A percentile compares a stretch with the other conserved stretches of the same genome.
Conservation (phyloP, 2,797 vertebrate species). For the Catamblyrhynchus diadema region DNA sequence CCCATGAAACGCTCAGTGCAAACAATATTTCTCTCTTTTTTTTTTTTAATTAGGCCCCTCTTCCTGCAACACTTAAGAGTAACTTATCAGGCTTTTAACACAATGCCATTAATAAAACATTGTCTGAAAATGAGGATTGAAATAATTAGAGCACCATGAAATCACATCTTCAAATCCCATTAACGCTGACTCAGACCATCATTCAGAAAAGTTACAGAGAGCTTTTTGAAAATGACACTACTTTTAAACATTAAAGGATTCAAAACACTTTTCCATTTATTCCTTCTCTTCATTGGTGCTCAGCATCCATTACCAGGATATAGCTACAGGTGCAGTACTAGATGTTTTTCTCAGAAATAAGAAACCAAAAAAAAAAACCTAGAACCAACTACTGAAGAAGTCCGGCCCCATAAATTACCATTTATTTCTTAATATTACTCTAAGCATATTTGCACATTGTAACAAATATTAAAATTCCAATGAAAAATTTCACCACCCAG, state of each 20-base stretch:
- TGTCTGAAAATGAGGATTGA: slow-evolving; percentile 42
- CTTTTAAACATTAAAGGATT: neutral
- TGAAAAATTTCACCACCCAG: neutral
- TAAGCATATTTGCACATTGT: neutral
- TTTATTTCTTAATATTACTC: neutral
- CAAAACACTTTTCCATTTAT: neutral
- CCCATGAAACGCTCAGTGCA: neutral
- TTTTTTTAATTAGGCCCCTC: neutral
- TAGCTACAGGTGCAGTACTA: neutral
- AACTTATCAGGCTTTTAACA: slow-evolving; percentile 49
- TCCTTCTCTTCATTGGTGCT: neutral
- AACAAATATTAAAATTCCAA: neutral
- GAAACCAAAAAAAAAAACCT: neutral
- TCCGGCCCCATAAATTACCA: neutral
- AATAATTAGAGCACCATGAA: slow-evolving; percentile 50
- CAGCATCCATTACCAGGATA: neutral
- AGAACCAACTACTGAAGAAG: neutral
- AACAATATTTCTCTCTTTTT: neutral
- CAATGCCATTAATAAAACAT: slow-evolving; percentile 43
- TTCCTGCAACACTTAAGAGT: slow-evolving; percentile 25
- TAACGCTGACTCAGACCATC: slow-evolving; percentile 32
- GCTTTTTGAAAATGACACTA: neutral
- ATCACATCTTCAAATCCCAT: slow-evolving; percentile 41
- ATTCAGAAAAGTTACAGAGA: neutral
- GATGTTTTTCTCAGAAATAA: neutral